phyloP scores from a whole-genome alignment of 2,888 invertebrate species.

The Ochropleura plecta region DNA sequence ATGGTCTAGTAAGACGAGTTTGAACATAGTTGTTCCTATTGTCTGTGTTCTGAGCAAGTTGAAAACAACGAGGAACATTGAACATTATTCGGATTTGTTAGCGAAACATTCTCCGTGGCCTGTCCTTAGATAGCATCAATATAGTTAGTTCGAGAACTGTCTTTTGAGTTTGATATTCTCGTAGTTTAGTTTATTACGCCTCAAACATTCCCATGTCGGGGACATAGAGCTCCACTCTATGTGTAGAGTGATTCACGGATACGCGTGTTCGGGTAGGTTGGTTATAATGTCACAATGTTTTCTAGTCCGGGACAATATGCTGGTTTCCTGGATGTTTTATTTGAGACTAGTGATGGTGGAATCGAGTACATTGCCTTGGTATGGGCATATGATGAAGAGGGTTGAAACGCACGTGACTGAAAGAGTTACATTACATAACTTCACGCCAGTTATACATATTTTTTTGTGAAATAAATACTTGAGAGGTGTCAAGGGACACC shows the following conservation, averaged over 20 bases:
- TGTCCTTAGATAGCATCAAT: not conserved
- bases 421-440: no score
- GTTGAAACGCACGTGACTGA: no score
- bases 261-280: not conserved
- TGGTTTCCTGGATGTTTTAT: not conserved
- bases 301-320: not conserved
- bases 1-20: not conserved
- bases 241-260: not conserved
- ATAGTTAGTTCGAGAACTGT: not conserved
- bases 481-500: no score
- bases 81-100: constrained; percentile 21
- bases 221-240: not conserved
- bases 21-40: constrained; percentile 8
- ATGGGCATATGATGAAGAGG: no score
- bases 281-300: not conserved
- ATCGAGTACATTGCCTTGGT: not conserved
- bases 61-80: constrained; percentile 17
- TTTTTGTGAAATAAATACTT: no score
- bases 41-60: not conserved
- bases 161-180: not conserved
- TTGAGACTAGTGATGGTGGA: not conserved
- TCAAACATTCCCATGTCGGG: not conserved
- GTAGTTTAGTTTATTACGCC: not conserved
- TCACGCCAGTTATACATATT: no score
- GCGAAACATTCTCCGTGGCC: not conserved